A percentile compares a stretch with the other conserved stretches of the same genome.
Evolutionary conservation across 2,888 invertebrate genomes (phyloP).

Genomic region (Anoplius nigerrimus): DNA sequence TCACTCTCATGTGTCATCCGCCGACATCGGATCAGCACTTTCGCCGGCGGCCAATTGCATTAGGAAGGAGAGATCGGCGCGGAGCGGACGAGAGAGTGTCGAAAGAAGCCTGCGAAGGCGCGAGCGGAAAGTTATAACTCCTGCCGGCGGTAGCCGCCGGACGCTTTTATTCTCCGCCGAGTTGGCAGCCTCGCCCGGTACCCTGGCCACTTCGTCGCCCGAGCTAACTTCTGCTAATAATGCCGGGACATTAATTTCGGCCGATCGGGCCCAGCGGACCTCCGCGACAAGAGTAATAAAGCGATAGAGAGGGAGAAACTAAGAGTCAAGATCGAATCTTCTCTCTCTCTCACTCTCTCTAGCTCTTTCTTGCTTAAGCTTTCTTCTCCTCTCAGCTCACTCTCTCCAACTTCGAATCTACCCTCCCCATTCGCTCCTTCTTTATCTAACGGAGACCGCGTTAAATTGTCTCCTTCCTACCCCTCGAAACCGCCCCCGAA

Average conservation of each 20-base stretch:
- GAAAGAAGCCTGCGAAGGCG: constrained; percentile 25
- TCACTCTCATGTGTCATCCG: constrained; percentile 50
- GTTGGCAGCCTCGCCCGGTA: too few relatives aligned
- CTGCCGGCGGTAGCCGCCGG: constrained; percentile 28
- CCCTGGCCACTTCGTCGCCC: constrained; percentile 4
- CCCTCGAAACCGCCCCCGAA: constrained; percentile 28
- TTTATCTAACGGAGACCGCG: background rate
- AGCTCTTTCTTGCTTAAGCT: too few relatives aligned
- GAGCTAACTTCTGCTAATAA: constrained; percentile 70
- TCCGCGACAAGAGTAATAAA: constrained; percentile 38
- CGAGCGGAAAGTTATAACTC: constrained; percentile 51
- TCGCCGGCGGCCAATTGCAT: constrained; percentile 47
- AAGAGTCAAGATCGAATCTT: constrained; percentile 17
- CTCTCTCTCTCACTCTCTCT: constrained; percentile 6
- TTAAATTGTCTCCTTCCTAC: constrained; percentile 8
- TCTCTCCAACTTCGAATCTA: background rate
- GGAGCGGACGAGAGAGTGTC: constrained; percentile 35
- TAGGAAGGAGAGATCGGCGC: constrained; percentile 57
- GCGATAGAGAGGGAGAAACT: constrained; percentile 21
- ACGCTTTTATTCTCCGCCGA: constrained; percentile 4
- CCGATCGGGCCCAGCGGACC: constrained; percentile 70
- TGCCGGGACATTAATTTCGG: constrained; percentile 70
- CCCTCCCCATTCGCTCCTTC: background rate
- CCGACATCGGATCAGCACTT: constrained; percentile 44
- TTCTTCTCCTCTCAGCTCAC: too few relatives aligned